Evolutionary conservation across 2,888 invertebrate genomes (phyloP).

Genomic region (Scaptodrosophila latifasciaeformis): DNA sequence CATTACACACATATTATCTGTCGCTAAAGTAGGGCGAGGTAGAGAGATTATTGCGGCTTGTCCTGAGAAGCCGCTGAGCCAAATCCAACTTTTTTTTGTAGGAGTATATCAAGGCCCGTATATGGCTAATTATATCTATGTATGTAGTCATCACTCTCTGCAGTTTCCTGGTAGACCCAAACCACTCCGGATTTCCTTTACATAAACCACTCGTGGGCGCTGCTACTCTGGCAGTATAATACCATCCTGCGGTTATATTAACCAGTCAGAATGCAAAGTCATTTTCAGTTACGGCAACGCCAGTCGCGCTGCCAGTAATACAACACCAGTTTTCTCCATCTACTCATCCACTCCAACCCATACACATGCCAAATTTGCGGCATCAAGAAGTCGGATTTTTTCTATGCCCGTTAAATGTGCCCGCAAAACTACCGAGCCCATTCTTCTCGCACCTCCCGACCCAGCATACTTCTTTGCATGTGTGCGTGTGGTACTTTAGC

Average conservation of each 20-base stretch:
- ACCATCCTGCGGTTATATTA: slow-evolving; percentile 74
- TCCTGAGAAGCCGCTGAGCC: slow-evolving; percentile 20
- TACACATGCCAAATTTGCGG: slow-evolving; percentile 66
- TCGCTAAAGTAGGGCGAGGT: no score
- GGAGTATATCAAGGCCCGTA: slow-evolving; percentile 1
- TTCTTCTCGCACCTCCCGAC: slow-evolving; percentile 11
- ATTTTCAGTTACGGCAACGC: slow-evolving; percentile 42
- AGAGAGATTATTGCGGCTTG: no score
- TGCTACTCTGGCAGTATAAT: slow-evolving; percentile 41
- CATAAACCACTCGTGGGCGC: slow-evolving; percentile 6
- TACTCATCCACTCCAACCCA: slow-evolving; percentile 7
- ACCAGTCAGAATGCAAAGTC: slow-evolving; percentile 74
- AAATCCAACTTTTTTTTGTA: slow-evolving; percentile 4
- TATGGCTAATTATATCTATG: neutral
- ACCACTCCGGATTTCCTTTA: neutral
- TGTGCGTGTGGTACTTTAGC: slow-evolving; percentile 14
- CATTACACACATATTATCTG: slow-evolving; percentile 48
- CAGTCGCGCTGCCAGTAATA: slow-evolving; percentile 24
- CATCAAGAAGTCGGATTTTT: slow-evolving; percentile 74
- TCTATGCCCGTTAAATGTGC: slow-evolving; percentile 50
- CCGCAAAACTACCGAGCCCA: slow-evolving; percentile 19
- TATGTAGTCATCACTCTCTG: no score
- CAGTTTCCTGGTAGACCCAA: neutral
- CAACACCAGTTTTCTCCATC: no score
- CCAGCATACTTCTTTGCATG: neutral